Conservation (phyloP, 2,797 vertebrate genomes). For the Gymnopithys bicolor region DNA sequence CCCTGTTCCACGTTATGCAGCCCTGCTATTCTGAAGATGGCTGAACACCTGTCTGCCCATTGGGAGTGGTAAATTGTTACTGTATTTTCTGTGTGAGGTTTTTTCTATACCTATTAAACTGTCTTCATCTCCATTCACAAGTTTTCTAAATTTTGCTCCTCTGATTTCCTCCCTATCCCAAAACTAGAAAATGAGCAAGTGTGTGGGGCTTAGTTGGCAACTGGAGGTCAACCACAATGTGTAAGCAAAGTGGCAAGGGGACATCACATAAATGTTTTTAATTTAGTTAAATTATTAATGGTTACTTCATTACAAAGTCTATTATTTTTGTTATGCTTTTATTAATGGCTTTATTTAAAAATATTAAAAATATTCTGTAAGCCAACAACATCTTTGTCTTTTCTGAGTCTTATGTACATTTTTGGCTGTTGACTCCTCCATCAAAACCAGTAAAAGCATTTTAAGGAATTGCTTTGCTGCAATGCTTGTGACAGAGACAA, state of each 20-base stretch:
- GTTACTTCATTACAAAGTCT: neutral
- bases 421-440: neutral
- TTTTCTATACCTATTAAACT: neutral
- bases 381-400: neutral
- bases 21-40: neutral
- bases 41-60: neutral
- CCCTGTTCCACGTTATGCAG: neutral
- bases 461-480: neutral
- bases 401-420: neutral
- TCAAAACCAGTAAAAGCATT: neutral
- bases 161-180: neutral
- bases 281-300: neutral
- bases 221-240: neutral
- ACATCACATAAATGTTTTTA: neutral
- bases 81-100: neutral
- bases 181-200: neutral
- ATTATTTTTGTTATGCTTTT: neutral
- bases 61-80: neutral
- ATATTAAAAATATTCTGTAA: neutral
- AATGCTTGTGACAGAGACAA: neutral
- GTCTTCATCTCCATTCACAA: neutral
- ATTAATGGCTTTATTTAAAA: neutral
- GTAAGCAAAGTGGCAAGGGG: neutral
- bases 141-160: neutral
- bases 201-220: neutral